phyloP scores from a whole-genome alignment of 2,797 vertebrate genomes.

The Pagetopsis macropterus region DNA sequence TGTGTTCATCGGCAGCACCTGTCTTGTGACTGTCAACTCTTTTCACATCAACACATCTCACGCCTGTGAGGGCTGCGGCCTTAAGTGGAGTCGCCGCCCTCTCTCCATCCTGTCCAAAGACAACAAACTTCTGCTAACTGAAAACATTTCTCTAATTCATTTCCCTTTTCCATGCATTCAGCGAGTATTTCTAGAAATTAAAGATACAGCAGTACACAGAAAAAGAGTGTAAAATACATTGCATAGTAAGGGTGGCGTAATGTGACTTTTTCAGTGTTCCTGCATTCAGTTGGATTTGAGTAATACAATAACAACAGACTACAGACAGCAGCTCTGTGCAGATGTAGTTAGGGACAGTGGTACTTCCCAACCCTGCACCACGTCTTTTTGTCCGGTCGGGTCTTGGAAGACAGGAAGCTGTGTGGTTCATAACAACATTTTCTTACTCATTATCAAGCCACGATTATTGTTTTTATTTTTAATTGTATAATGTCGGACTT shows the following conservation, averaged over 20 bases:
- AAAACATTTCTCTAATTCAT: slow-evolving; percentile 14
- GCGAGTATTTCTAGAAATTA: slow-evolving; percentile 7
- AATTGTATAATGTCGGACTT: too few relatives aligned
- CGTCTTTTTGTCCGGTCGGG: too few relatives aligned
- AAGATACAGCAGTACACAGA: not conserved
- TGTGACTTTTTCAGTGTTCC: slow-evolving; percentile 19
- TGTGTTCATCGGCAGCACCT: slow-evolving; percentile 41
- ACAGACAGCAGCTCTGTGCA: not conserved
- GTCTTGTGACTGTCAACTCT: slow-evolving; percentile 18
- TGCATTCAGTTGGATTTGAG: not conserved
- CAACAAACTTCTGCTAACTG: slow-evolving; percentile 31
- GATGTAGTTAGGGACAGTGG: not conserved
- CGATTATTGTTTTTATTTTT: too few relatives aligned
- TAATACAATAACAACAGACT: not conserved
- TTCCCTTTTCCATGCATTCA: slow-evolving; percentile 24
- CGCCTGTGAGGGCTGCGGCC: not conserved
- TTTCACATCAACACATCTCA: slow-evolving; percentile 42
- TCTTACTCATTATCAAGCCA: too few relatives aligned
- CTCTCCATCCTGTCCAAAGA: not conserved
- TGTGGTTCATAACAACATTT: too few relatives aligned
- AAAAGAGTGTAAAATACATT: slow-evolving; percentile 1
- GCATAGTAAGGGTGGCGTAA: not conserved
- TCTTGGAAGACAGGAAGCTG: too few relatives aligned
- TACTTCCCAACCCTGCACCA: not conserved
- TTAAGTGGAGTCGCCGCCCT: not conserved